Percentiles rank a stretch among this genome's conserved stretches.
phyloP scores from a whole-genome alignment of 2,888 invertebrate species.

The Apotomis turbidana region DNA sequence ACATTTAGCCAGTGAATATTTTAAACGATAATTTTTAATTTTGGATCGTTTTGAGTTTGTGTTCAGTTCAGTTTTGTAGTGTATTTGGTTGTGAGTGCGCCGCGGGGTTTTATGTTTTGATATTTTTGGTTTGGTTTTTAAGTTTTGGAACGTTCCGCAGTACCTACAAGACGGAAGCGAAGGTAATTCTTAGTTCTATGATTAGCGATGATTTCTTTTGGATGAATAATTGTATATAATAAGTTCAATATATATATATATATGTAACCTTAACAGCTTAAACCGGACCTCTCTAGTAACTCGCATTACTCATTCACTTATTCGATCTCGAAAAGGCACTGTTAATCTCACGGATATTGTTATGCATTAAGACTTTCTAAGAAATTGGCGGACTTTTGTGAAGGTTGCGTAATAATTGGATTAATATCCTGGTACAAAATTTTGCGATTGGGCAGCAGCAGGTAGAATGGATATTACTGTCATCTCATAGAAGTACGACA shows the following conservation, averaged over 20 bases:
- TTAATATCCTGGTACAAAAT: not conserved
- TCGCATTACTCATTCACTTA: constrained; percentile 38
- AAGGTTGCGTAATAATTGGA: not conserved
- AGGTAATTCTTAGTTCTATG: constrained; percentile 29
- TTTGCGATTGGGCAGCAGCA: not conserved
- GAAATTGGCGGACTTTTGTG: not conserved
- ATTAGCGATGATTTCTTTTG: not conserved
- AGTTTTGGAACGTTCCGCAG: constrained; percentile 59
- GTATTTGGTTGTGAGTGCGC: constrained; percentile 68
- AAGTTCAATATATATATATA: not conserved
- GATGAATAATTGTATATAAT: not conserved
- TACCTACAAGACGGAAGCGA: constrained; percentile 8
- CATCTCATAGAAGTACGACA: no score
- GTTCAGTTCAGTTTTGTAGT: constrained; percentile 64
- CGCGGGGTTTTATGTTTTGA: constrained; percentile 68
- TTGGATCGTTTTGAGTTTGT: constrained; percentile 53
- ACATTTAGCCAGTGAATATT: constrained; percentile 44
- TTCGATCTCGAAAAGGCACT: constrained; percentile 20
- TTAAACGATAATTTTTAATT: constrained; percentile 43
- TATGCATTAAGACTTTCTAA: constrained; percentile 12
- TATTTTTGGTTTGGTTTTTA: constrained; percentile 70
- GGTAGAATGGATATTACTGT: no score
- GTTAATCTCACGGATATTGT: constrained; percentile 20
- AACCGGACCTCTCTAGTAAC: constrained; percentile 32
- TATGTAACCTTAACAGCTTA: not conserved